These are phyloP conservation scores for Sander lucioperca DNA, from an alignment of 2,113 vertebrate species.

Conservation along the genomic window DNA sequence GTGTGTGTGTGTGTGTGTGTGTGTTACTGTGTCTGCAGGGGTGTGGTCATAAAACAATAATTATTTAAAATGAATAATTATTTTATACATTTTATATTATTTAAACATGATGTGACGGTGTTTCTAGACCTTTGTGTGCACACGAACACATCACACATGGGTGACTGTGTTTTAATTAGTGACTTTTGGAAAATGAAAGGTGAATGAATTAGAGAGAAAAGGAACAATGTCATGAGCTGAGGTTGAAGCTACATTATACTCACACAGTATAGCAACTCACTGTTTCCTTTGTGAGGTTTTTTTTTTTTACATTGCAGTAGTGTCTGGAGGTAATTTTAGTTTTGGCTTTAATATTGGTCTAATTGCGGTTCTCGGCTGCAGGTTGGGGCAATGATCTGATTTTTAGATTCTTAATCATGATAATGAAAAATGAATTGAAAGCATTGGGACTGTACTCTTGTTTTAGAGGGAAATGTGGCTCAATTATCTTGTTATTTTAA, in stretches of 20 bases:
- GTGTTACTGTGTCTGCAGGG: no score
- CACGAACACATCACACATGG: no score
- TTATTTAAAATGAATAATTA: no score
- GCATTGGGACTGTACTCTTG: conserved; percentile 1
- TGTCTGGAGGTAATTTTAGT: conserved; percentile 34
- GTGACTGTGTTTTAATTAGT: no score
- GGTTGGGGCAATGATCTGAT: neutral
- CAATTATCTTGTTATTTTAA: conserved; percentile 24
- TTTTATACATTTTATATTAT: no score
- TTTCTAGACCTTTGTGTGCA: no score
- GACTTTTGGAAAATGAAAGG: no score
- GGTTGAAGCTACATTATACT: conserved; percentile 10
- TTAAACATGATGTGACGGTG: no score
- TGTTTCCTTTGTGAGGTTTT: neutral
- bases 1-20: no score
- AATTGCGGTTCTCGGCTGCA: conserved; percentile 8
- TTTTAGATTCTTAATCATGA: conserved; percentile 25
- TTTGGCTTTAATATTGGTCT: conserved; percentile 11
- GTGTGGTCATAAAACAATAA: no score
- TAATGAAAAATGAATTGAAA: conserved; percentile 26
- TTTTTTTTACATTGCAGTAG: neutral
- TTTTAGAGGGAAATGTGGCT: conserved; percentile 10
- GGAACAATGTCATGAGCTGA: no score
- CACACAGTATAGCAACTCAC: neutral
- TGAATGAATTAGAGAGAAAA: no score